These are phyloP conservation scores for Harlomillsia oculata DNA, from an alignment of 1,140 invertebrate genomes.

Conservation along the genomic window DNA sequence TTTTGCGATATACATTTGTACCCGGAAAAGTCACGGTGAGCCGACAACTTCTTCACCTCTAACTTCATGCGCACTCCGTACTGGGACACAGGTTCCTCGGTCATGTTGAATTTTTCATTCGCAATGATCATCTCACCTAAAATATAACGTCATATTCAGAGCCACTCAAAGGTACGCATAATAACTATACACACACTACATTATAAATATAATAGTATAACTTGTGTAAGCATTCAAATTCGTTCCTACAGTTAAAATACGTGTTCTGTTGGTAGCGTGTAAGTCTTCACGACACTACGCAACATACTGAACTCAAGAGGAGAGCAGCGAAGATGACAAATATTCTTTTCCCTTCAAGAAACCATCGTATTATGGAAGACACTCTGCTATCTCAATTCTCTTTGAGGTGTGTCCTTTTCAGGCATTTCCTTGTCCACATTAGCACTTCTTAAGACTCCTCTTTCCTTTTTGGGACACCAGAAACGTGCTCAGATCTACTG, in stretches of 20 bases:
- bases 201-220: background rate
- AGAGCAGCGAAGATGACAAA: too few relatives aligned
- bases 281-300: background rate
- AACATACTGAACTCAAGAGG: too few relatives aligned
- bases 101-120: constrained; percentile 69
- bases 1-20: constrained; percentile 91
- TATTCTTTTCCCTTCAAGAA: too few relatives aligned
- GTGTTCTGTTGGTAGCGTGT: background rate
- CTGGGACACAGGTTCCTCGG: constrained; percentile 58
- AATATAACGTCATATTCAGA: background rate
- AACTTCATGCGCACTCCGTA: constrained; percentile 72
- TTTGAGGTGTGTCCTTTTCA: too few relatives aligned
- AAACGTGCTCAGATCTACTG: too few relatives aligned
- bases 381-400: too few relatives aligned
- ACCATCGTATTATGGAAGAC: too few relatives aligned
- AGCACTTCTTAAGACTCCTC: too few relatives aligned
- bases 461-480: too few relatives aligned
- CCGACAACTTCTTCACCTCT: constrained; percentile 61
- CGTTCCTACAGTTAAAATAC: background rate
- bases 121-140: constrained; percentile 76
- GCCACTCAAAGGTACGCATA: background rate
- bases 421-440: too few relatives aligned
- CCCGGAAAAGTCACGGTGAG: constrained; percentile 67
- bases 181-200: background rate
- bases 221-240: background rate